Conservation (phyloP, 2,888 invertebrate genomes). For the Epistrophe grossulariae region DNA sequence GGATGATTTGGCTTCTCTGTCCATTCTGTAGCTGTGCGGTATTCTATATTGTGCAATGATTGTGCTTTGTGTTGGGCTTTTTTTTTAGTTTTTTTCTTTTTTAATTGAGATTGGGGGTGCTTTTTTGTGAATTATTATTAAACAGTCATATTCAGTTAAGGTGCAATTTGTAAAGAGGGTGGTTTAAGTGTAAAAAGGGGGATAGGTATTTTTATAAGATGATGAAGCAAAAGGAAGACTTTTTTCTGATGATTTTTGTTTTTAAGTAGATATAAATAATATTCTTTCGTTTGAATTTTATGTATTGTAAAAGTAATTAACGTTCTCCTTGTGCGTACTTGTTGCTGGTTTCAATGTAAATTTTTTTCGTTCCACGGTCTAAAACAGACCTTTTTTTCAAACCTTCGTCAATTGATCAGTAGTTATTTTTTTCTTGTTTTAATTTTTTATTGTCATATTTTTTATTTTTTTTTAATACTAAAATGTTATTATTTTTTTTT, state of each 20-base stretch:
- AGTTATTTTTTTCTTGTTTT: slow-evolving; percentile 28
- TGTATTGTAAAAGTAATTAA: slow-evolving; percentile 60
- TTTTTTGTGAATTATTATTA: slow-evolving; percentile 6
- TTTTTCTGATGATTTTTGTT: slow-evolving; percentile 46
- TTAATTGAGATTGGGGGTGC: slow-evolving; percentile 19
- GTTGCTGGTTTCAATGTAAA: slow-evolving; percentile 15
- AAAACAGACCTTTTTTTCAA: slow-evolving; percentile 20
- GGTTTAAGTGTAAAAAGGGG: slow-evolving; percentile 30
- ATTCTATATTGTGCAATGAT: slow-evolving; percentile 75
- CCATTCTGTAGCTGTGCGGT: slow-evolving; percentile 74
- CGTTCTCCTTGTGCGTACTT: slow-evolving; percentile 65
- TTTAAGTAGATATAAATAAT: background rate
- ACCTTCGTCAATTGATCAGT: slow-evolving; percentile 30
- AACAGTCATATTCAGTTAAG: slow-evolving; percentile 44
- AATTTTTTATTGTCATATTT: slow-evolving; percentile 64
- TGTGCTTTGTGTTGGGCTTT: slow-evolving; percentile 68
- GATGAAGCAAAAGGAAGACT: slow-evolving; percentile 53
- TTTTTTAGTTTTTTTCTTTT: background rate
- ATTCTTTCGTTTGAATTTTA: slow-evolving; percentile 9
- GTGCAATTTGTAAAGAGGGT: slow-evolving; percentile 43
- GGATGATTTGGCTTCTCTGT: slow-evolving; percentile 79
- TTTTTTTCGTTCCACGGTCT: slow-evolving; percentile 16
- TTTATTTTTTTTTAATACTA: background rate
- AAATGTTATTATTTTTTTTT: slow-evolving; percentile 25
- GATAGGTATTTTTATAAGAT: slow-evolving; percentile 1